Evolutionary conservation across 2,888 invertebrate species (phyloP).

Genomic region (Tipula confusa): DNA sequence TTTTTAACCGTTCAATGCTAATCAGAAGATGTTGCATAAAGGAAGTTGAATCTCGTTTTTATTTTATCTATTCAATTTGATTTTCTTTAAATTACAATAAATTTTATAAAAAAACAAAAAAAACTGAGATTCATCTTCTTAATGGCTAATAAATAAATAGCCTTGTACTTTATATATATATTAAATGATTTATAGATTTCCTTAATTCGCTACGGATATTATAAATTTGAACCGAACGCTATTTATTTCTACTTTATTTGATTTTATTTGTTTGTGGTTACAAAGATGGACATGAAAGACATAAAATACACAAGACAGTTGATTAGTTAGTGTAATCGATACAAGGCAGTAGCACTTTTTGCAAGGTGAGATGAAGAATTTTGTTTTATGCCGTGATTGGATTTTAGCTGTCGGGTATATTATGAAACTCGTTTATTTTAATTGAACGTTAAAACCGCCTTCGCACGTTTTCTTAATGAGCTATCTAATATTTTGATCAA

Average conservation of each 20-base stretch:
- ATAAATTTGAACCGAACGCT: neutral
- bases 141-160: neutral
- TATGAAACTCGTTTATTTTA: neutral
- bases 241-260: neutral
- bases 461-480: neutral
- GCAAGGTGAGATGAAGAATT: neutral
- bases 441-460: neutral
- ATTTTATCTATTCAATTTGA: neutral
- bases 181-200: neutral
- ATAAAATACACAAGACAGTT: neutral
- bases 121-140: neutral
- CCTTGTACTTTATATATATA: neutral
- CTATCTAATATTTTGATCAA: neutral
- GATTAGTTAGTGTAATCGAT: neutral
- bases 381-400: neutral
- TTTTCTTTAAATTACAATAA: constrained; percentile 9
- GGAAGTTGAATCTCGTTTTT: neutral
- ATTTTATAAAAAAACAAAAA: neutral
- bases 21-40: neutral
- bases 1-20: neutral
- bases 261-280: neutral
- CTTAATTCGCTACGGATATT: constrained; percentile 12
- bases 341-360: neutral
- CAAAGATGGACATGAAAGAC: neutral
- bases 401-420: neutral